Evolutionary conservation across 2,888 invertebrate species (phyloP), one percentile per base, ranked within the genome.

Genomic region (Acanthoscelides obtectus): DNA sequence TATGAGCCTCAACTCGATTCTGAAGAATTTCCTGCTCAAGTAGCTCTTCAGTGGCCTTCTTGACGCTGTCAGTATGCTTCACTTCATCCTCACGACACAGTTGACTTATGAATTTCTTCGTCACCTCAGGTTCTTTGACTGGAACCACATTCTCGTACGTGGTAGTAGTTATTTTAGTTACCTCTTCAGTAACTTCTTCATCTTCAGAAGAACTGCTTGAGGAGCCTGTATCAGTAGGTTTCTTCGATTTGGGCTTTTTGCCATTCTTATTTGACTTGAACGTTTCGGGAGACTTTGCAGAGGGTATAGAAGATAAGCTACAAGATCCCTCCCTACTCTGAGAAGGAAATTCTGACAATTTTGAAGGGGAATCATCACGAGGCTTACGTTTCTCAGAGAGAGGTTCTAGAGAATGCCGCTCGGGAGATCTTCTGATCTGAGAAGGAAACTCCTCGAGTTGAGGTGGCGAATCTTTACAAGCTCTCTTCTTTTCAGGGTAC

Each of bases 71-170:
- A 20, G 74, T 76, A 72, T 77, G 75, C 22, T 78, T 77, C 22
- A 78, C 73, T 72, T 82, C 83, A 71, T 84, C 84, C 68, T 81
- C 83, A 69, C 76, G 76, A 66, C 83, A 81, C 45, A 83, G 71
- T 67, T 76, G 77, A 64, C 75, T 77, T 64, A 83, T 80, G 71
- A 80, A 80, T 75, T 81, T 83, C 72, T 83, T 84, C 21, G 80
- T 79, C 21, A 79, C 74, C 4, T 81, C 27, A 17, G 84, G 83
- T 76, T 85, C 85, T 22, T 82, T 79, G 20, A 84, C 80, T 19
- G 84, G 84, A 27, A 81, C 74, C 75, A 70, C 78, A 64, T 75
- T 78, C 77, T 80, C 80, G 22, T 74, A 70, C 68, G 71, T 70
- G 1, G 70, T 66, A 22, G 66, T 22, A 71, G 65, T 75, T 63